Evolutionary conservation across 2,888 invertebrate species (phyloP).

Genomic region (Lasiommata megera): DNA sequence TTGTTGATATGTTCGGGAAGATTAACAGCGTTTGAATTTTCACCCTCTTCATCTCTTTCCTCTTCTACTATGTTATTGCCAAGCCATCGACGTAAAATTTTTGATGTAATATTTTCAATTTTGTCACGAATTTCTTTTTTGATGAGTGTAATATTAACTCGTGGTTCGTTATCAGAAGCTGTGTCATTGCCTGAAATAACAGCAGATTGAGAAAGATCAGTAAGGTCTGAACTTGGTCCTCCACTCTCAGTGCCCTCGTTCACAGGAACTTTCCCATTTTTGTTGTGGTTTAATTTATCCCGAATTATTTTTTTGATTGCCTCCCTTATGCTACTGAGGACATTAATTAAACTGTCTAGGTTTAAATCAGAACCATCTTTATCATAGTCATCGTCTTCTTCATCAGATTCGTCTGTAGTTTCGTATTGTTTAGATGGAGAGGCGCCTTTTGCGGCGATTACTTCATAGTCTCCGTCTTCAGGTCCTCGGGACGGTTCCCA

Average conservation of each 20-base stretch:
- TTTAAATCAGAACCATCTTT: background rate
- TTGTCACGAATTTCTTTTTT: background rate
- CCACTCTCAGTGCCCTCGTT: background rate
- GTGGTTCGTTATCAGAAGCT: background rate
- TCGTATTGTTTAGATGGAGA: background rate
- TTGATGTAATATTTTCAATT: background rate
- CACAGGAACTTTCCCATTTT: background rate
- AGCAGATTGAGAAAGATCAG: background rate
- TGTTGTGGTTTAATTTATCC: background rate
- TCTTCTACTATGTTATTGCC: background rate
- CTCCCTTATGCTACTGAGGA: background rate
- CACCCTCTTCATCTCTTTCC: background rate
- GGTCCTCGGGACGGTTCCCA: background rate
- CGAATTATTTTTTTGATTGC: background rate
- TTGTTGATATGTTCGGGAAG: background rate
- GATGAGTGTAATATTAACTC: background rate
- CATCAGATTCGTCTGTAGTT: background rate
- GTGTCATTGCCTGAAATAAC: background rate
- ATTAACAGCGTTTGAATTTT: background rate
- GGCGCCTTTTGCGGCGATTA: background rate
- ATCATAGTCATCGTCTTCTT: background rate
- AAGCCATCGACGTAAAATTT: background rate
- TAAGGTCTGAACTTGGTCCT: background rate
- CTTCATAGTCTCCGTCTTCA: background rate
- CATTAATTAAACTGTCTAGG: background rate